Base-by-base conservation (phyloP, 2,888 invertebrate genomes). In the Nemoura dubitans region DNA sequence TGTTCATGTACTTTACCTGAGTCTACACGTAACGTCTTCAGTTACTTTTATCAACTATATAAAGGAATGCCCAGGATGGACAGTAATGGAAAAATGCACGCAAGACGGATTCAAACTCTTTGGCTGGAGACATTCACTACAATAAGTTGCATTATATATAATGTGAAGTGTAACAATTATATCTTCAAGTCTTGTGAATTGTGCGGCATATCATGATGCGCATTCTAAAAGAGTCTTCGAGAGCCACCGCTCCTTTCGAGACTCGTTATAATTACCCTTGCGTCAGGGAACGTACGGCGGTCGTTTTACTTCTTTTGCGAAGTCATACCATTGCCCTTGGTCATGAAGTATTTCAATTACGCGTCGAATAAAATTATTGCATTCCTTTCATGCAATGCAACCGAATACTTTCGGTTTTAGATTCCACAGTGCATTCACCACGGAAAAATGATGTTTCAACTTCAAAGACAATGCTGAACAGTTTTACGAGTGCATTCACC, bases 261-360 rank as follows among this genome's bases (percentile, higher is more conserved):
- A n/a, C n/a, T n/a, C n/a, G n/a, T n/a, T n/a, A n/a, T n/a, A n/a
- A n/a, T n/a, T n/a, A n/a, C n/a, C n/a, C n/a, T n/a, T n/a, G n/a
- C n/a, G n/a, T n/a, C n/a, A n/a, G n/a, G n/a, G n/a, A n/a, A n/a
- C 3, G 59, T 16, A 59, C 14, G 21, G 16, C 14, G 2, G 3
- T 10, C 14, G 3, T 59, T 59, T 59, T 14, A 7, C 21, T 21
- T 16, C 21, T 16, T 59, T 21, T 59, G 59, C 59, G 21, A 1
- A 59, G 36, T 59, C 59, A 21, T 59, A 59, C 59, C 21, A 59
- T 21, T 59, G 59, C 59, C 59, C 59, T 59, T 21, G 59, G 59
- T 59, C 59, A 7, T 59, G 59, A 59, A 59, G 59, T 59, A 59
- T 59, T 59, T 59, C 59, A 59, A 59, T 59, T 59, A 59, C 59